These are phyloP conservation scores for Andrena flavipes DNA, from an alignment of 2,888 invertebrate genomes.

Conservation along the genomic window DNA sequence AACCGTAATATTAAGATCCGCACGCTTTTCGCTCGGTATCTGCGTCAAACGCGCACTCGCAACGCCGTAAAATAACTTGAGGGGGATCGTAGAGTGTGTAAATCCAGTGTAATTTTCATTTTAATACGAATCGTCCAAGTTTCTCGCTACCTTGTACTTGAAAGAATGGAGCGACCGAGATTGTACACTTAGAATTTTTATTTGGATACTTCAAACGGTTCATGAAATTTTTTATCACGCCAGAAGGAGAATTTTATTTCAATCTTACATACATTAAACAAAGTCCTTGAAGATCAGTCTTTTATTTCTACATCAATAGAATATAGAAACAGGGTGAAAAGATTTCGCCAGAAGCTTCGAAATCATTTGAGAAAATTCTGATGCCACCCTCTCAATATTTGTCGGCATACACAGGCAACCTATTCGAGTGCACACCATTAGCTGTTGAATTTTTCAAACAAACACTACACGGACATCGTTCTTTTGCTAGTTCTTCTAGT, in stretches of 20 bases:
- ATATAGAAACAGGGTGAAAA: too few relatives aligned
- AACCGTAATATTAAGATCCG: conserved; percentile 9
- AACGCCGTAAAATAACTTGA: neutral
- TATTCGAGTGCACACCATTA: neutral
- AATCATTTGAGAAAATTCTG: too few relatives aligned
- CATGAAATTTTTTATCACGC: neutral
- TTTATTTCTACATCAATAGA: too few relatives aligned
- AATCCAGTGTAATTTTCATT: neutral
- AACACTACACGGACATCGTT: neutral
- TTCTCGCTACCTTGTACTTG: neutral
- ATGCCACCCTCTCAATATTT: too few relatives aligned
- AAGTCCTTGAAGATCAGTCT: neutral
- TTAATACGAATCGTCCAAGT: neutral
- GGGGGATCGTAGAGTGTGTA: neutral
- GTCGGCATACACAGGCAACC: neutral
- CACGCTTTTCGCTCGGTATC: too few relatives aligned
- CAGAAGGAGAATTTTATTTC: neutral
- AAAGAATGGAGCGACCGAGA: neutral
- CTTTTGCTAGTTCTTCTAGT: neutral
- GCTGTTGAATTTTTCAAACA: neutral
- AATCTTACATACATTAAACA: neutral
- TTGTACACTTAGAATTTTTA: neutral
- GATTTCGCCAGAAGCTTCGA: too few relatives aligned
- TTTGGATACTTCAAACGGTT: neutral
- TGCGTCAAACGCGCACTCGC: neutral